Conservation (phyloP, 1,140 invertebrate species). For the Bombus waltoni region DNA sequence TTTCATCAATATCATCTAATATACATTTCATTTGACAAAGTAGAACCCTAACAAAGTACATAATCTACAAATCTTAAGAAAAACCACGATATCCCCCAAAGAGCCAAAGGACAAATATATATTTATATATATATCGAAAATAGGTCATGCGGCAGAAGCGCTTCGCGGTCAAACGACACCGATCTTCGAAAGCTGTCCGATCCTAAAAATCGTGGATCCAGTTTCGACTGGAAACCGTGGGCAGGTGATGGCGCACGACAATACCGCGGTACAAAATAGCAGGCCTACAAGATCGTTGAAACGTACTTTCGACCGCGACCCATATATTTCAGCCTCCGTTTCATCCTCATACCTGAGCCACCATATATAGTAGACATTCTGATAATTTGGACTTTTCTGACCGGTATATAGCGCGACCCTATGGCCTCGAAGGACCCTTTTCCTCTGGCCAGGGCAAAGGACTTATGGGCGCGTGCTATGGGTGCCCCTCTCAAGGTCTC, state of each 20-base stretch:
- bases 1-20: too few relatives aligned
- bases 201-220: slow-evolving; percentile 25
- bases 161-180: not conserved
- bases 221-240: slow-evolving; percentile 45
- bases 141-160: not conserved
- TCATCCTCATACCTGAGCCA: not conserved
- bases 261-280: slow-evolving; percentile 36
- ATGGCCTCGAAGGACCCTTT: not conserved
- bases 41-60: too few relatives aligned
- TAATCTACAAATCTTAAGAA: too few relatives aligned
- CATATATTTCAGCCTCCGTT: slow-evolving; percentile 37
- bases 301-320: slow-evolving; percentile 57
- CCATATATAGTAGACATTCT: slow-evolving; percentile 61
- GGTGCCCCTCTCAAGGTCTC: slow-evolving; percentile 59
- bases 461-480: slow-evolving; percentile 69
- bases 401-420: slow-evolving; percentile 42
- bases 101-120: too few relatives aligned
- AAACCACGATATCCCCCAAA: too few relatives aligned
- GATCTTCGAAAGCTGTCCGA: not conserved
- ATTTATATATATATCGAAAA: not conserved
- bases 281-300: slow-evolving; percentile 72
- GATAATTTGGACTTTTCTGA: slow-evolving; percentile 75
- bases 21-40: too few relatives aligned
- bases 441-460: slow-evolving; percentile 5
- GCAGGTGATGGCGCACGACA: slow-evolving; percentile 71